Evolutionary conservation across 2,113 vertebrate genomes (phyloP).

Genomic region (Pagrus major): DNA sequence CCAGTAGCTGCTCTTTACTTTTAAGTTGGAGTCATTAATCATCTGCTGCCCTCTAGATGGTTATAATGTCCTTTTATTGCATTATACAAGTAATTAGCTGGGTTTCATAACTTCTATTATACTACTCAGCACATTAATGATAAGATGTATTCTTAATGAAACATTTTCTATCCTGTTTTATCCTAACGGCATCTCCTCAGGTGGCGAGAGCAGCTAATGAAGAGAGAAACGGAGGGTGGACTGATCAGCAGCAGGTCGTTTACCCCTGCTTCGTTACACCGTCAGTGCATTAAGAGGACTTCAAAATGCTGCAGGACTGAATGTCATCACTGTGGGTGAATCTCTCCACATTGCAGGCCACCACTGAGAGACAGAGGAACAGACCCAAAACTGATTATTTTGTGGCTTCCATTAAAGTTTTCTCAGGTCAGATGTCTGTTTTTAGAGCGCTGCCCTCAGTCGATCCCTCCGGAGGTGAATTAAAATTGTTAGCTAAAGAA

Average conservation of each 20-base stretch:
- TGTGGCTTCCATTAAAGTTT: neutral
- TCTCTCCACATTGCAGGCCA: neutral
- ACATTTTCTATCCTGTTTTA: slow-evolving; percentile 48
- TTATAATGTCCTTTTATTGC: slow-evolving; percentile 26
- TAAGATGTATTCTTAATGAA: slow-evolving; percentile 37
- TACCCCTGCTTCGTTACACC: slow-evolving; percentile 54
- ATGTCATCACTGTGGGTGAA: neutral
- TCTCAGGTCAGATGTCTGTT: neutral
- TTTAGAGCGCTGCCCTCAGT: neutral
- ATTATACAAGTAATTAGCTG: slow-evolving; percentile 43
- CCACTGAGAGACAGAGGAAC: neutral
- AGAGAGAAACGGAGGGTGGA: slow-evolving; percentile 20
- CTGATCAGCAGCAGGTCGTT: slow-evolving; percentile 46
- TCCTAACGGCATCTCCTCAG: slow-evolving; percentile 30
- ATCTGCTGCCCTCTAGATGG: slow-evolving; percentile 44
- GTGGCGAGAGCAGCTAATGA: slow-evolving; percentile 45
- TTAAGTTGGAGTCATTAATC: slow-evolving; percentile 2
- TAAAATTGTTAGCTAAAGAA: slow-evolving; percentile 11
- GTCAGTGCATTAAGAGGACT: slow-evolving; percentile 27
- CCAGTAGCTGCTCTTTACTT: neutral
- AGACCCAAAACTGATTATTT: neutral
- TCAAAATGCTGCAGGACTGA: slow-evolving; percentile 20
- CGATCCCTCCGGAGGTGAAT: neutral
- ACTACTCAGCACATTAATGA: slow-evolving; percentile 25
- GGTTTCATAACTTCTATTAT: slow-evolving; percentile 32